phyloP scores from a whole-genome alignment of 2,888 invertebrate species.

The Pediacus dermestoides region DNA sequence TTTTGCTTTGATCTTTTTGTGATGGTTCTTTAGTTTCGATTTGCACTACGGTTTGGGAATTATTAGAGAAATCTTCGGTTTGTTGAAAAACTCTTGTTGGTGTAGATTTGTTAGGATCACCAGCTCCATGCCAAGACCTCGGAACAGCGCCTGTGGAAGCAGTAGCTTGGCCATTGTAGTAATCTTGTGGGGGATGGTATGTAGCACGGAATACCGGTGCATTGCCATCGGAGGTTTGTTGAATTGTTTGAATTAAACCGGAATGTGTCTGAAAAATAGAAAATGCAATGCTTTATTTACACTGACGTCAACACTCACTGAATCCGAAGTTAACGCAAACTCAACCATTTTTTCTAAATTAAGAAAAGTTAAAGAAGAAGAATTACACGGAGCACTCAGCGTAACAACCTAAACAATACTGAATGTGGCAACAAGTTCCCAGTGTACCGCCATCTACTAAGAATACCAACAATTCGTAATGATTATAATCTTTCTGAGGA shows the following conservation, averaged over 20 bases:
- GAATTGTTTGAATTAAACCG: conserved; percentile 49
- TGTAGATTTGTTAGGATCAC: conserved; percentile 34
- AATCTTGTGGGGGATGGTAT: conserved; percentile 54
- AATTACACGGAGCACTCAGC: conserved; percentile 32
- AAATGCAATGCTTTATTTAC: conserved; percentile 2
- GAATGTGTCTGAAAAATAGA: conserved; percentile 40
- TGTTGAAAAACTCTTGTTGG: conserved; percentile 42
- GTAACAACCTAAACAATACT: conserved; percentile 40
- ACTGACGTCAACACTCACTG: conserved; percentile 27
- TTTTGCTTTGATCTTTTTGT: conserved; percentile 53
- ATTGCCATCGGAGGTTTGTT: conserved; percentile 51
- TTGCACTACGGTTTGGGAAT: conserved; percentile 51
- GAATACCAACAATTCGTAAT: conserved; percentile 43
- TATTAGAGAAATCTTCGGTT: conserved; percentile 34
- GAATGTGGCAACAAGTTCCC: conserved; percentile 35
- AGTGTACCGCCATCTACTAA: conserved; percentile 39
- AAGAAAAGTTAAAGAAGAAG: conserved; percentile 15
- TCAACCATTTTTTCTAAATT: conserved; percentile 34
- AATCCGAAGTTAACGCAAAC: conserved; percentile 35
- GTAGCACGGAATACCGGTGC: conserved; percentile 55
- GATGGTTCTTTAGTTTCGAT: conserved; percentile 54
- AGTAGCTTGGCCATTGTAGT: conserved; percentile 43
- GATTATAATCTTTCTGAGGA: conserved; percentile 44
- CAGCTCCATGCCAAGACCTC: conserved; percentile 40
- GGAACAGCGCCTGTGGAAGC: conserved; percentile 45